phyloP scores from a whole-genome alignment of 2,888 invertebrate genomes.

The Cyrtodaria siliqua region DNA sequence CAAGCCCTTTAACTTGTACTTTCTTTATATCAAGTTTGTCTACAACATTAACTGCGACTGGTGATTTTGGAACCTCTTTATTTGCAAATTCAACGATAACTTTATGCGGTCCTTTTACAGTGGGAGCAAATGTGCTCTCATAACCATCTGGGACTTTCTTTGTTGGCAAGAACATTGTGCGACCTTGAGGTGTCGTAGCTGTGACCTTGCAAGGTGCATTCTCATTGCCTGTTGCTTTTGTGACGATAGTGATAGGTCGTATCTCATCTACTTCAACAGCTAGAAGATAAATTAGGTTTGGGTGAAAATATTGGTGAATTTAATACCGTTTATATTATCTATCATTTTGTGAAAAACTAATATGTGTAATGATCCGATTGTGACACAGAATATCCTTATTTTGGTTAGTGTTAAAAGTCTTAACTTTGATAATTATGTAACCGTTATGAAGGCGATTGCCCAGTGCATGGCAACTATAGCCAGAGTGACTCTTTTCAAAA shows the following conservation, averaged over 20 bases:
- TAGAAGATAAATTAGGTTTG: slow-evolving; percentile 21
- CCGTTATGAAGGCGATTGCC: no score
- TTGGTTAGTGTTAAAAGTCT: no score
- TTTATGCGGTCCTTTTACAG: slow-evolving; percentile 85
- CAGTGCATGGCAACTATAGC: no score
- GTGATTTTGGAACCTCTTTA: slow-evolving; percentile 82
- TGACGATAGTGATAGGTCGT: slow-evolving; percentile 49
- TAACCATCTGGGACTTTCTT: slow-evolving; percentile 92
- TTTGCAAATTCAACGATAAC: slow-evolving; percentile 84
- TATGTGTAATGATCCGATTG: no score
- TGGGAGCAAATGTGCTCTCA: slow-evolving; percentile 83
- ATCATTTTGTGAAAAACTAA: no score
- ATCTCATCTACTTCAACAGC: slow-evolving; percentile 61
- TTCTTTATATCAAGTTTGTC: slow-evolving; percentile 91
- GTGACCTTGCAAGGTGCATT: slow-evolving; percentile 63
- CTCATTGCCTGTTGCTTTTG: slow-evolving; percentile 63
- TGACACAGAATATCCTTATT: no score
- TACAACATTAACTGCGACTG: slow-evolving; percentile 81
- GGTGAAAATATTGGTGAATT: no score
- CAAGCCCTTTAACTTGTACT: slow-evolving; percentile 94
- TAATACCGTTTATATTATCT: no score
- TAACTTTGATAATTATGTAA: no score
- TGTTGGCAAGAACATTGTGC: slow-evolving; percentile 91
- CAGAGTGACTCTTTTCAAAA: no score
- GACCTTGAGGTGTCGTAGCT: slow-evolving; percentile 80